phyloP scores from a whole-genome alignment of 2,888 invertebrate genomes.

The Alentia gelatinosa region DNA sequence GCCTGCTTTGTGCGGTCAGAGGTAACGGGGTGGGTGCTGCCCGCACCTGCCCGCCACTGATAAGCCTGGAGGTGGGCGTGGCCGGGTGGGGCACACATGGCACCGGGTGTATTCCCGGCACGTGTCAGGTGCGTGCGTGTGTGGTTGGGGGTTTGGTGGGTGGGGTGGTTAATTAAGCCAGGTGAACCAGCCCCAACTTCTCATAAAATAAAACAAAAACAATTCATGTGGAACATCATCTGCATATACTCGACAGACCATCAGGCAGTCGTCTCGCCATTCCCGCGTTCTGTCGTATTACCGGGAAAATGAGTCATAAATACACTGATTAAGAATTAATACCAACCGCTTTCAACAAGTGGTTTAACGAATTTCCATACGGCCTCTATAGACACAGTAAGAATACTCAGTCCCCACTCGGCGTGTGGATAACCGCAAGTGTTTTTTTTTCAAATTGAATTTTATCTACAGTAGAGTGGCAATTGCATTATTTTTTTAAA shows the following conservation, averaged over 20 bases:
- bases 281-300: neutral
- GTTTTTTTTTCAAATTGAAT: no score
- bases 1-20: neutral
- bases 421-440: no score
- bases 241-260: neutral
- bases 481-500: no score
- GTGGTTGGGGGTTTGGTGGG: neutral
- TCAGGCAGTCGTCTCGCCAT: neutral
- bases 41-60: neutral
- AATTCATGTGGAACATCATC: neutral
- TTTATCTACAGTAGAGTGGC: no score
- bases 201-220: neutral
- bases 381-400: no score
- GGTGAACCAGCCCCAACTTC: neutral
- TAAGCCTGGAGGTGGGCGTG: neutral
- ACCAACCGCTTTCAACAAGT: neutral
- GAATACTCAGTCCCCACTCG: no score
- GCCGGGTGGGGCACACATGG: neutral
- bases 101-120: neutral
- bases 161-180: neutral
- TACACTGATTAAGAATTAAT: neutral
- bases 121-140: neutral
- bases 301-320: neutral
- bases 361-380: neutral
- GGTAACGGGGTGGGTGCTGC: neutral